Evolutionary conservation across 2,113 vertebrate genomes (phyloP).

Genomic region (Agelaius tricolor): DNA sequence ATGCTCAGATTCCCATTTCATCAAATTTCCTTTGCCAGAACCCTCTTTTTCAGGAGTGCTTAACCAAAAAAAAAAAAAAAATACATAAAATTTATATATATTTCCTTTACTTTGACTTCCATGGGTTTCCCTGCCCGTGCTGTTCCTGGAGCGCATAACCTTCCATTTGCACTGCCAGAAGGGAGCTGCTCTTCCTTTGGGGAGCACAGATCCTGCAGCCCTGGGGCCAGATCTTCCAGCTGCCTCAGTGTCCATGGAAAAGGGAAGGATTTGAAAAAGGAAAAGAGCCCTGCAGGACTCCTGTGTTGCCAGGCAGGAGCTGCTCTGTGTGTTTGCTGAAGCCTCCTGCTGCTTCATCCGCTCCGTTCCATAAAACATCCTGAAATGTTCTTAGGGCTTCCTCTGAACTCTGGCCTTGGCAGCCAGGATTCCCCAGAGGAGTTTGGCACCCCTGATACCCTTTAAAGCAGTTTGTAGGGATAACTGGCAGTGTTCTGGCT

Average conservation of each 20-base stretch:
- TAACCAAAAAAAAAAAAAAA: not conserved
- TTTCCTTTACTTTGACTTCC: not conserved
- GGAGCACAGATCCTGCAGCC: not conserved
- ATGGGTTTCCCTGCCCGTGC: not conserved
- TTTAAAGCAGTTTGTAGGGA: not conserved
- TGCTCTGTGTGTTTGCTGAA: not conserved
- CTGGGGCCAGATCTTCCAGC: not conserved
- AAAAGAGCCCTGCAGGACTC: not conserved
- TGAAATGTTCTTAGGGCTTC: not conserved
- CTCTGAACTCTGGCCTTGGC: not conserved
- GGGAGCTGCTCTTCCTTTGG: not conserved
- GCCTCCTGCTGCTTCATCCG: not conserved
- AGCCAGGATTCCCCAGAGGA: not conserved
- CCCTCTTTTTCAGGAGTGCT: not conserved
- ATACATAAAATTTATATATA: too few species aligned
- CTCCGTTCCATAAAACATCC: not conserved
- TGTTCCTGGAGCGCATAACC: not conserved
- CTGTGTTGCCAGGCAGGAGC: not conserved
- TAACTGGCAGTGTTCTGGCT: not conserved
- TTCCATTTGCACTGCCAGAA: not conserved
- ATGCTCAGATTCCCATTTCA: not conserved
- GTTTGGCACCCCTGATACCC: not conserved
- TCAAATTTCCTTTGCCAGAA: not conserved
- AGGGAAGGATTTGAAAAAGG: not conserved
- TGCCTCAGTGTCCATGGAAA: not conserved